phyloP scores from a whole-genome alignment of 92 coral and sea anemone genomes.

The Pocillopora meandrina region DNA sequence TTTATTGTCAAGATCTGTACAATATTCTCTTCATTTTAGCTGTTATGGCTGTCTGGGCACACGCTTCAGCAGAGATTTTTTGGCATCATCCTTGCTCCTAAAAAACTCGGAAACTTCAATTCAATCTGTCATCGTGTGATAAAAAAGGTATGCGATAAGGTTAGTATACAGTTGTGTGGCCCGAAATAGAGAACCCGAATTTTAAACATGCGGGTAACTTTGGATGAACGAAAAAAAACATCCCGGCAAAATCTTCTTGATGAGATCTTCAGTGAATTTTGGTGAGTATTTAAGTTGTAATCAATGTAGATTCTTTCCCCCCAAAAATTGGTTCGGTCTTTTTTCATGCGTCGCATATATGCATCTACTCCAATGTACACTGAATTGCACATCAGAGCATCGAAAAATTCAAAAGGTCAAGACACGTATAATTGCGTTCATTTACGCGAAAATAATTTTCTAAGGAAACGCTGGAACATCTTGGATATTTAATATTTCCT shows the following conservation, averaged over 20 bases:
- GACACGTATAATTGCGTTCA: too few relatives aligned
- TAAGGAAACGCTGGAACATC: background rate
- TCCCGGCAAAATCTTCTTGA: constrained; percentile 5
- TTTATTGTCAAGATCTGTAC: background rate
- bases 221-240: background rate
- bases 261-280: background rate
- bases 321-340: too few relatives aligned
- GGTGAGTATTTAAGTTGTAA: background rate
- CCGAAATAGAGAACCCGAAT: constrained; percentile 11
- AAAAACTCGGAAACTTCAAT: background rate
- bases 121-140: constrained; percentile 13
- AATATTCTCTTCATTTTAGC: background rate
- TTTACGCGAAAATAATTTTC: background rate
- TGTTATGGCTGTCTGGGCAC: background rate
- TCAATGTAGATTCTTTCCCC: too few relatives aligned
- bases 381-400: too few relatives aligned
- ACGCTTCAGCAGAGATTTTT: background rate
- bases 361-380: too few relatives aligned
- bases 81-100: too few relatives aligned
- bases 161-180: background rate
- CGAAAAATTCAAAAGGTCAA: too few relatives aligned
- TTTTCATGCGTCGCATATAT: too few relatives aligned
- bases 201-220: background rate
- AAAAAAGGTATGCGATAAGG: background rate
- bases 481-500: background rate